Conservation (phyloP, 2,797 vertebrate species). For the Huso huso region DNA sequence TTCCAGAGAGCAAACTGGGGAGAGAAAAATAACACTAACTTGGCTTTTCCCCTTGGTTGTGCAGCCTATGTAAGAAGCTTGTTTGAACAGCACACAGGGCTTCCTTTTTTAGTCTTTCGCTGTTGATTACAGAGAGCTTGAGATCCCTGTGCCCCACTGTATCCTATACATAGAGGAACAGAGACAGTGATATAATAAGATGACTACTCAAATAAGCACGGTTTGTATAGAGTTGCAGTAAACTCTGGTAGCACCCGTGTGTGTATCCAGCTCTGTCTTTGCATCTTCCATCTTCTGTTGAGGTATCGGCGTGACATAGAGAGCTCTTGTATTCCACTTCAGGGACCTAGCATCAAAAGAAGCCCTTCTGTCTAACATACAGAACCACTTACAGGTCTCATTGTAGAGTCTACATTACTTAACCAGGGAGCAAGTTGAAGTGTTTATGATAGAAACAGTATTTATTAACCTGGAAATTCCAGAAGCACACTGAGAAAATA, state of each 20-base stretch:
- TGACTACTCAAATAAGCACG: background rate
- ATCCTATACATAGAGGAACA: background rate
- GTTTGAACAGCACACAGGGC: background rate
- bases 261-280: background rate
- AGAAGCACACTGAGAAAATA: slow-evolving; percentile 4
- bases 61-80: background rate
- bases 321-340: background rate
- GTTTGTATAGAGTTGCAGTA: background rate
- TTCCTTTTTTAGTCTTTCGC: no score
- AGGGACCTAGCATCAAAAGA: background rate
- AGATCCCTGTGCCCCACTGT: no score
- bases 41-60: background rate
- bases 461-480: slow-evolving; percentile 8
- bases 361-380: background rate
- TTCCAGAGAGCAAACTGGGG: background rate
- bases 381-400: background rate
- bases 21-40: background rate
- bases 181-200: background rate
- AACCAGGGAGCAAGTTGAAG: background rate
- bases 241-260: background rate
- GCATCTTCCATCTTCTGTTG: background rate
- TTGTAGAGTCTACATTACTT: background rate
- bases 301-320: background rate
- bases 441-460: slow-evolving; percentile 4
- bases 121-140: no score